phyloP scores from a whole-genome alignment of 1,140 invertebrate genomes.

The Wiebesia pumilae region DNA sequence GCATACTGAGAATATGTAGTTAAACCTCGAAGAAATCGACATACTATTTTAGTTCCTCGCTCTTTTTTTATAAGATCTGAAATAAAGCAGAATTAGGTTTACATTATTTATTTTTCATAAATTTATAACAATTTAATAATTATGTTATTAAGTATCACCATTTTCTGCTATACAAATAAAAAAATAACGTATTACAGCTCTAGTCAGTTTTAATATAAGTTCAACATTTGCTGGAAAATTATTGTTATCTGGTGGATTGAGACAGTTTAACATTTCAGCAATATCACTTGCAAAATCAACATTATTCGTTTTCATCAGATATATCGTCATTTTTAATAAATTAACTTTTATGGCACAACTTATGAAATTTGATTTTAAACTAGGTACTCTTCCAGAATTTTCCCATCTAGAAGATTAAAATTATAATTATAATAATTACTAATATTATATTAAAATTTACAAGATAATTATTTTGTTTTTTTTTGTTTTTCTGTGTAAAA shows the following conservation, averaged over 20 bases:
- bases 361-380: constrained; percentile 72
- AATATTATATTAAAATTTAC: constrained; percentile 8
- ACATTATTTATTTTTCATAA: neutral
- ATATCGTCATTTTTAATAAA: constrained; percentile 72
- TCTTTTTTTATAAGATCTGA: constrained; percentile 75
- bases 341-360: constrained; percentile 73
- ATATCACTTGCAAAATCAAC: constrained; percentile 72
- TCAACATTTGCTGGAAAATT: constrained; percentile 70
- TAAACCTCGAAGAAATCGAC: constrained; percentile 78
- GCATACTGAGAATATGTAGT: constrained; percentile 80
- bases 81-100: constrained; percentile 46
- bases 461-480: too few relatives aligned
- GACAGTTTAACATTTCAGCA: constrained; percentile 70
- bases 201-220: constrained; percentile 79
- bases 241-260: constrained; percentile 67
- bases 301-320: constrained; percentile 66
- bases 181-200: constrained; percentile 84
- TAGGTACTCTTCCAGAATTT: constrained; percentile 67
- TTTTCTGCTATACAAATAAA: constrained; percentile 82
- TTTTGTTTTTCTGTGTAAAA: too few relatives aligned
- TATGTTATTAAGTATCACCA: constrained; percentile 74
- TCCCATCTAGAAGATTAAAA: constrained; percentile 71
- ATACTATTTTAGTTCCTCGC: constrained; percentile 79
- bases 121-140: neutral
- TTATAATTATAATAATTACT: constrained; percentile 6